Base-by-base conservation (phyloP, 2,888 invertebrate species). In the Harmothoe impar region DNA sequence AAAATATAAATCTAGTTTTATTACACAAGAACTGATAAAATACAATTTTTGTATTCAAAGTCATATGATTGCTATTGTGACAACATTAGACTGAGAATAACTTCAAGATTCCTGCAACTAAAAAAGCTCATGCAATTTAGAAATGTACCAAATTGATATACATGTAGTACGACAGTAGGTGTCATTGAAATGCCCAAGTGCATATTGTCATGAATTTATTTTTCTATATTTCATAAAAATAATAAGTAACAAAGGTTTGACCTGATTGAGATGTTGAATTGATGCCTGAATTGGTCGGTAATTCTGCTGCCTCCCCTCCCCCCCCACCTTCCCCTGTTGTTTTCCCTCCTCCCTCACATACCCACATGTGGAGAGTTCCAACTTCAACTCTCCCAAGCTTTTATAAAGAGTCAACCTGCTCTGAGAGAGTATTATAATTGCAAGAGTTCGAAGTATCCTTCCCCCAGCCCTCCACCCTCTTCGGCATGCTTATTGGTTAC, bases 201-300 rank as follows among this genome's bases (percentile, higher is more conserved):
- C 62, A 62, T 62, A 62, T 5, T 62, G 62, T 20, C 1, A 3
- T 62, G 20, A n/a, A 7, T 20, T 62, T 62, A n/a, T 15, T 5
- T 20, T 62, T n/a, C 62, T 62, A 5, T n/a, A 5, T 62, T 20
- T 5, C 62, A 12, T 62, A 62, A 62, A 20, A 43, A 43, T 10
- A n/a, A 43, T 43, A 43, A 43, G 10, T 7, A 15, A 20, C 1
- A 62, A n/a, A 62, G 3, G 20, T 62, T n/a, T n/a, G 23, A 20
- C 62, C 62, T 62, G 62, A 62, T 62, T 62, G 31, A 72, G 72
- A n/a, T 72, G 72, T 72, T 72, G 29, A 72, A 72, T 72, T 72
- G 72, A 72, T 72, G 72, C 72, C 72, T 72, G 72, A 72, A 72
- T 72, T 72, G 25, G 15, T 29, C 29, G n/a, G 20, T 62, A 20